These are phyloP conservation scores for Haliclona indistincta DNA, from an alignment of 37 sponge, comb jelly and placozoan species.

Conservation along the genomic window DNA sequence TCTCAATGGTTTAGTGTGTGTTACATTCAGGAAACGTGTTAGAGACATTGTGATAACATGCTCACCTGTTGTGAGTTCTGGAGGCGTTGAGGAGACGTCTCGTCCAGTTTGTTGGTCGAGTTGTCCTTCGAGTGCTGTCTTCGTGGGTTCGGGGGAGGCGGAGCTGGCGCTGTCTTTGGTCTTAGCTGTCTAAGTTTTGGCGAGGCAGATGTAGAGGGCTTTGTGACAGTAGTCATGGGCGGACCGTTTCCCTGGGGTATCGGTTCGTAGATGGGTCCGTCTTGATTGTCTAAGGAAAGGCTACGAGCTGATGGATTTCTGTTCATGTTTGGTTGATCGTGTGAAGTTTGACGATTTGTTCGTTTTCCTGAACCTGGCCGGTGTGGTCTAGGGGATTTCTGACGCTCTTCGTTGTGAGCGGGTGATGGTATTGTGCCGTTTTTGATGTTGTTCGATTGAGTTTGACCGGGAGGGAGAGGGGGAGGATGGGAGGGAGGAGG, in stretches of 20 bases:
- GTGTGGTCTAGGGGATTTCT: neutral
- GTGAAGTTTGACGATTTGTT: too few species aligned
- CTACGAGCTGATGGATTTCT: neutral
- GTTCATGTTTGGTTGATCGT: neutral
- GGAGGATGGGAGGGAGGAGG: slow-evolving; percentile 3
- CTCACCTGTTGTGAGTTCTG: too few species aligned
- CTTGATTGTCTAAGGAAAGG: too few species aligned
- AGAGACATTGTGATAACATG: too few species aligned
- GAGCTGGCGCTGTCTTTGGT: neutral
- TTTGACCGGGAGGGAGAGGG: neutral
- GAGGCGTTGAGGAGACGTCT: too few species aligned
- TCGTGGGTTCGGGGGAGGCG: slow-evolving; percentile 11
- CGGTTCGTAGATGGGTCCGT: too few species aligned
- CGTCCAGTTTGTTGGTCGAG: too few species aligned
- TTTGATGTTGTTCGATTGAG: too few species aligned
- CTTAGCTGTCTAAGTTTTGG: neutral
- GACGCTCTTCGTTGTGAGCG: neutral
- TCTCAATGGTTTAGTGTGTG: too few species aligned
- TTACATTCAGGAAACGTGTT: too few species aligned
- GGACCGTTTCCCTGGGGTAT: neutral
- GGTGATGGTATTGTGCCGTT: neutral
- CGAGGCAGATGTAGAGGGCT: neutral
- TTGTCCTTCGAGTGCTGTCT: too few species aligned
- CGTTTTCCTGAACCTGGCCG: neutral
- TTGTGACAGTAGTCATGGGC: neutral